Base-by-base conservation (phyloP, 2,797 vertebrate genomes). In the Spinibarbus caldwelli region DNA sequence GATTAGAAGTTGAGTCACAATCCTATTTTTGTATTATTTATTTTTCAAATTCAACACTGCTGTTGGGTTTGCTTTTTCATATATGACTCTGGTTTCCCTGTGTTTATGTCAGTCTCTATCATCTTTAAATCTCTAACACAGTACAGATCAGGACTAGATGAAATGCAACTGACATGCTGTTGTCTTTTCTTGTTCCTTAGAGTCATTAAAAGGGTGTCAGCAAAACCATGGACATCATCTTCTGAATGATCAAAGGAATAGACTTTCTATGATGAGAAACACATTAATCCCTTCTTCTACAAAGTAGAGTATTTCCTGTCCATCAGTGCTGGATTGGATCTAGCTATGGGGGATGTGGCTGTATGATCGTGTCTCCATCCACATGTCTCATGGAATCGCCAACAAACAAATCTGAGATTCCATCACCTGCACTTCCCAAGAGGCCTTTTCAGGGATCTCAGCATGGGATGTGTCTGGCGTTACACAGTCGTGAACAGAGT, bases 401-500 rank as follows among this genome's bases (percentile, higher is more conserved):
- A 75, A 36, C 38, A 82, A 90, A 89, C 47, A 95, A 94, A 92
- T 94, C 90, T 64, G 72, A 89, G 10, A 82, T 89, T 78, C 88
- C 88, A 68, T 57, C 87, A 15, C 54, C 85, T 71, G 38, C 15
- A 1, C 31, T 52, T 41, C 41, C 75, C 38, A 72, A 85, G 62
- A 71, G 47, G 4, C 86, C 89, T 34, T 66, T 26, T 19, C 81
- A 90, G 36, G 90, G 79, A 89, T 91, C 87, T 80, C 86, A 90
- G 85, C 89, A 92, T 17, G 88, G 84, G 85, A 93, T 95, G 85
- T 93, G 90, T 82, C 90, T 95, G 0, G 88, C 93, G 36, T 91
- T 97, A n/a, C 90, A 92, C 86, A 59, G 41, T 4, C 93, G 92
- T 21, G 95, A 96, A 89, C 93, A 93, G 88, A 95, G 96, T 72